phyloP scores from a whole-genome alignment of 2,888 invertebrate species.

The Sphaerophoria rueppellii region DNA sequence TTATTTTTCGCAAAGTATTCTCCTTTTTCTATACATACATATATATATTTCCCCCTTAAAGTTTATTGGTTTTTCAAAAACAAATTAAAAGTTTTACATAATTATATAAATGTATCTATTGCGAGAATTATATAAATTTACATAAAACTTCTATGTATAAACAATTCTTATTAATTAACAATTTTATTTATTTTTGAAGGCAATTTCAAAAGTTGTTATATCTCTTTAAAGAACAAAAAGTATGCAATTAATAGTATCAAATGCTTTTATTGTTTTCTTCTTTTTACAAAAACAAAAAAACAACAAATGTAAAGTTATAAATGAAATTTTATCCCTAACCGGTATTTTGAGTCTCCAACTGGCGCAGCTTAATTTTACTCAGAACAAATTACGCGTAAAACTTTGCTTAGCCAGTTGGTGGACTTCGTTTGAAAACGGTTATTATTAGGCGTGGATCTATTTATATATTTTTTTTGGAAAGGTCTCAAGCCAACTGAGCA shows the following conservation, averaged over 20 bases:
- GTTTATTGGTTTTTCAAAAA: constrained; percentile 61
- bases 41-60: constrained; percentile 20
- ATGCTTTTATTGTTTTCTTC: constrained; percentile 68
- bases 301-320: constrained; percentile 33
- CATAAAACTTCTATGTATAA: constrained; percentile 42
- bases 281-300: constrained; percentile 10
- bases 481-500: too few species aligned
- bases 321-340: constrained; percentile 4
- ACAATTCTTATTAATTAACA: constrained; percentile 47
- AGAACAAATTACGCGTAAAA: too few species aligned
- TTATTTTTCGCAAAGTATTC: constrained; percentile 51
- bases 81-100: constrained; percentile 14
- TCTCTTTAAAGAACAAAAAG: constrained; percentile 37
- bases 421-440: too few species aligned
- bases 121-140: constrained; percentile 30
- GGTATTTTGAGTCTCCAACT: too few species aligned
- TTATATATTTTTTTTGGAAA: too few species aligned
- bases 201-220: constrained; percentile 71
- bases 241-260: constrained; percentile 68
- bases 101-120: constrained; percentile 17
- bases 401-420: too few species aligned
- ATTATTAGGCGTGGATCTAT: too few species aligned
- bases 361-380: too few species aligned
- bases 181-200: constrained; percentile 69
- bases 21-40: constrained; percentile 3